These are phyloP conservation scores for Sebastolobus alascanus DNA, from an alignment of 2,797 vertebrate species.

Conservation along the genomic window DNA sequence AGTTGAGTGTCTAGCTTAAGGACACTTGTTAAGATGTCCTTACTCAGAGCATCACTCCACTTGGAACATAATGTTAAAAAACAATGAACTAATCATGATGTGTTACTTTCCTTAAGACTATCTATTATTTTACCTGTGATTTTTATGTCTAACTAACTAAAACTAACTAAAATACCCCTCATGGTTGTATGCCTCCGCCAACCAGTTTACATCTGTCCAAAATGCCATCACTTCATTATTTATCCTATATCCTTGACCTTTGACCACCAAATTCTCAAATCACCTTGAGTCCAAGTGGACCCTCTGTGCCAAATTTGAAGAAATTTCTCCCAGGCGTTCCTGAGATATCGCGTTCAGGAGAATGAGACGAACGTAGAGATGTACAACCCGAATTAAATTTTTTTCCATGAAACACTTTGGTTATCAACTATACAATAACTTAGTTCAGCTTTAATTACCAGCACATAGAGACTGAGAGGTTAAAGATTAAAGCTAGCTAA, in stretches of 20 bases:
- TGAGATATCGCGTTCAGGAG: not conserved
- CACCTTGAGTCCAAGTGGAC: not conserved
- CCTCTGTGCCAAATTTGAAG: not conserved
- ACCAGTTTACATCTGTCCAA: too few species aligned
- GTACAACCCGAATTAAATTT: not conserved
- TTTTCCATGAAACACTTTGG: not conserved
- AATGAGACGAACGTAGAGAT: too few species aligned
- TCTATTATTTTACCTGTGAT: too few species aligned
- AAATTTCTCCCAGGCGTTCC: not conserved
- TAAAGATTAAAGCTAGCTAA: conserved; percentile 7
- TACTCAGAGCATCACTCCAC: not conserved
- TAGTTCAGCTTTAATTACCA: conserved; percentile 3
- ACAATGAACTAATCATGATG: not conserved
- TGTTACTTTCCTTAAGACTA: not conserved
- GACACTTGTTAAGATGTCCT: not conserved
- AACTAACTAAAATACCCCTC: too few species aligned
- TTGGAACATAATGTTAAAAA: not conserved
- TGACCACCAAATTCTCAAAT: too few species aligned
- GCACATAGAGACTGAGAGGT: not conserved
- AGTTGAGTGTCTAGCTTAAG: not conserved
- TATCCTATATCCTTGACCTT: too few species aligned
- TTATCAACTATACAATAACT: not conserved
- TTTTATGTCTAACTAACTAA: not conserved
- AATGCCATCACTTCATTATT: too few species aligned
- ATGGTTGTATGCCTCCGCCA: too few species aligned